Percentiles rank a stretch among this genome's conserved stretches.
Conservation (phyloP, 2,113 vertebrate genomes). For the Engystomops pustulosus region DNA sequence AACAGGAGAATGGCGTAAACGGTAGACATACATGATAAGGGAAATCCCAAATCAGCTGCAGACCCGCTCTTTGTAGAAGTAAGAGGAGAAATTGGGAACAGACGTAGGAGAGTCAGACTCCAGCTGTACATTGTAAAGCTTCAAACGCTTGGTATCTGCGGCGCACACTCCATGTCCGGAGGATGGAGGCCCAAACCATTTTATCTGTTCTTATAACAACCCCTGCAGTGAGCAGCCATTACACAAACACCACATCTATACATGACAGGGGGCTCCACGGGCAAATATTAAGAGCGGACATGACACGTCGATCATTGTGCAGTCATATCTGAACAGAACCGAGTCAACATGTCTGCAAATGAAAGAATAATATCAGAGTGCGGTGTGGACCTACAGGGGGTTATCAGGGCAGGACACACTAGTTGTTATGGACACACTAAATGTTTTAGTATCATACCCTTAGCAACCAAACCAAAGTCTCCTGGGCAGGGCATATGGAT, state of each 20-base stretch:
- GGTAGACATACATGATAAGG: conserved; percentile 43
- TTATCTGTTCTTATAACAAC: conserved; percentile 11
- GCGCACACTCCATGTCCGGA: conserved; percentile 49
- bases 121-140: conserved; percentile 54
- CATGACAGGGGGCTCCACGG: conserved; percentile 6
- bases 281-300: background rate
- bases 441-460: too few relatives aligned
- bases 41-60: conserved; percentile 48
- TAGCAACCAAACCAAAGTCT: too few relatives aligned
- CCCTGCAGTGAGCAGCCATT: conserved; percentile 2
- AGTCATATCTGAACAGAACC: background rate
- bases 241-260: background rate
- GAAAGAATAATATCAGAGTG: background rate
- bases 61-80: conserved; percentile 44
- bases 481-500: too few relatives aligned
- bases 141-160: conserved; percentile 50
- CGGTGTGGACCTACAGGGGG: too few relatives aligned
- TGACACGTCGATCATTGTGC: background rate
- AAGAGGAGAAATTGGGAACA: conserved; percentile 56
- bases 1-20: conserved; percentile 50
- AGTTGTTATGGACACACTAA: too few relatives aligned
- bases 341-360: background rate
- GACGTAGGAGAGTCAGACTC: conserved; percentile 36
- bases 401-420: too few relatives aligned
- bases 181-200: conserved; percentile 37